Evolutionary conservation across 2,888 invertebrate genomes (phyloP).

Genomic region (Ametastegia equiseti): DNA sequence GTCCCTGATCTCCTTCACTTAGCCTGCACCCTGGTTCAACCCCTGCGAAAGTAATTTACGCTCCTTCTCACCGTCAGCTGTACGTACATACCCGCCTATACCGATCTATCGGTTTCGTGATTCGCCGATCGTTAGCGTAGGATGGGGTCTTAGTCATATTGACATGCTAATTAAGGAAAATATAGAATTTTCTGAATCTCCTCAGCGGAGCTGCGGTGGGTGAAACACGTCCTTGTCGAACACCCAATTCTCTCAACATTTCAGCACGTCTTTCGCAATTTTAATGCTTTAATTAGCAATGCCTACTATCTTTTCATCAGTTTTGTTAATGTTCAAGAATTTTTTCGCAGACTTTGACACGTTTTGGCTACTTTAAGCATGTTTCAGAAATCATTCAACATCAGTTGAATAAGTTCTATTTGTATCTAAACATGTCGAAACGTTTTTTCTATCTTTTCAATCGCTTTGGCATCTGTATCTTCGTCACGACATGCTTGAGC

Average conservation of each 20-base stretch:
- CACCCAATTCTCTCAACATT: neutral
- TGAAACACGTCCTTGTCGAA: too few relatives aligned
- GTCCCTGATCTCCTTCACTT: conserved; percentile 34
- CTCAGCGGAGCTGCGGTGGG: neutral
- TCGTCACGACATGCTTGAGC: too few relatives aligned
- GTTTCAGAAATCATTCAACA: neutral
- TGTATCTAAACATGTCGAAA: neutral
- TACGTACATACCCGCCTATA: neutral
- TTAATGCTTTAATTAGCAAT: neutral
- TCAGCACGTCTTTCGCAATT: neutral
- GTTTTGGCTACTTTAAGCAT: neutral
- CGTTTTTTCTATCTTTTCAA: too few relatives aligned
- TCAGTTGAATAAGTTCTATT: neutral
- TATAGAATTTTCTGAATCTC: conserved; percentile 2
- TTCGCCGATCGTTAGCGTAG: neutral
- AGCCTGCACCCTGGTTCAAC: neutral
- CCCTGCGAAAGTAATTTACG: conserved; percentile 64
- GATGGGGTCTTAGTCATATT: neutral
- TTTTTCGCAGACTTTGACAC: neutral
- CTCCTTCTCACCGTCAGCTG: conserved; percentile 56
- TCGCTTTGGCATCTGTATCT: too few relatives aligned
- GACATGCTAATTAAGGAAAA: conserved; percentile 12
- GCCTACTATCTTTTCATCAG: too few relatives aligned
- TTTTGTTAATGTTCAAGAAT: neutral
- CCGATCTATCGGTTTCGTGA: conserved; percentile 62